Percentiles rank a stretch among this genome's conserved stretches.
Conservation (phyloP, 2,797 vertebrate species). For the Glyptemys insculpta region DNA sequence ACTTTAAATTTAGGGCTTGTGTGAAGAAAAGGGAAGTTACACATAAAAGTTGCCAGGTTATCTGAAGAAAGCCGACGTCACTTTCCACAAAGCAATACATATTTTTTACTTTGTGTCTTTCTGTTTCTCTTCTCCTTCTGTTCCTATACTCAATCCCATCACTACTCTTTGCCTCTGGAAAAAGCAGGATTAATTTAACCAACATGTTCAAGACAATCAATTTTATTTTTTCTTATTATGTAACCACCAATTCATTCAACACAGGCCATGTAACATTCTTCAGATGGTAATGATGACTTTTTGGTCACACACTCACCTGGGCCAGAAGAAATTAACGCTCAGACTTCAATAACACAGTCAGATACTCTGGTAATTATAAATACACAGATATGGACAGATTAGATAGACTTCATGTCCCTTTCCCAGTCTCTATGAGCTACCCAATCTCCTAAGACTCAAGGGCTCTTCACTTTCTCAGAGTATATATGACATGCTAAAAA, state of each 20-base stretch:
- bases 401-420: neutral
- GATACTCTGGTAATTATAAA: neutral
- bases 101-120: neutral
- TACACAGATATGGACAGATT: neutral
- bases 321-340: neutral
- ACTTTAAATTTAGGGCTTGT: slow-evolving; percentile 70
- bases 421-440: neutral
- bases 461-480: neutral
- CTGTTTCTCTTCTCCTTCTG: neutral
- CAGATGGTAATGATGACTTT: neutral
- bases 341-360: neutral
- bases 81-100: neutral
- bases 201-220: neutral
- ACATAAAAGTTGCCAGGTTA: slow-evolving; percentile 42
- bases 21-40: slow-evolving; percentile 39
- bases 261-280: neutral
- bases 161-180: neutral
- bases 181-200: neutral
- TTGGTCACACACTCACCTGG: neutral
- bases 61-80: neutral
- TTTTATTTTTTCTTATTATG: neutral
- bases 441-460: neutral
- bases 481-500: fast-evolving
- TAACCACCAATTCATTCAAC: neutral
- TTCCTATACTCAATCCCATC: neutral